phyloP scores from a whole-genome alignment of 2,797 vertebrate species.

The Vipera ursinii region DNA sequence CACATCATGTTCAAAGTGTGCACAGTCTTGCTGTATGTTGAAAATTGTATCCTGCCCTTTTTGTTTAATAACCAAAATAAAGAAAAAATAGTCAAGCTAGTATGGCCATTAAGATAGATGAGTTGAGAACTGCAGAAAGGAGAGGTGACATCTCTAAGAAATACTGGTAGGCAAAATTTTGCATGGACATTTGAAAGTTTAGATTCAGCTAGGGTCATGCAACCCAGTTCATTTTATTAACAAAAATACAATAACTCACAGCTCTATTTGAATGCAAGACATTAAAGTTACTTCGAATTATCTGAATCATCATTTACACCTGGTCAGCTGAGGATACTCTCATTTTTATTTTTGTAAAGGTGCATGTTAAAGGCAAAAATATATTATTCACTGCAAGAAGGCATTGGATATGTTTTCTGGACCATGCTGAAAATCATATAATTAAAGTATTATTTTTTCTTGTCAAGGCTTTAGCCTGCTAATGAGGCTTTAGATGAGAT shows the following conservation, averaged over 20 bases:
- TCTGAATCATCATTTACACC: not conserved
- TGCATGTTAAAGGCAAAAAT: not conserved
- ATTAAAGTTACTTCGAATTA: not conserved
- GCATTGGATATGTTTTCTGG: not conserved
- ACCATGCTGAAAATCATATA: not conserved
- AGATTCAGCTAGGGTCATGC: not conserved
- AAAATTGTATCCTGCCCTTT: not conserved
- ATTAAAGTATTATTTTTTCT: constrained; percentile 7
- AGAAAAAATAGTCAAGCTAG: not conserved
- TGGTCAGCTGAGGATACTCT: not conserved
- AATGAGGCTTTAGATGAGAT: not conserved
- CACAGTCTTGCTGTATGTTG: not conserved
- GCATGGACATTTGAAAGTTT: not conserved
- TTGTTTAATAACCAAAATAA: no score
- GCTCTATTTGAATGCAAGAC: not conserved
- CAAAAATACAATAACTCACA: not conserved
- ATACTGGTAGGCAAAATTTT: not conserved
- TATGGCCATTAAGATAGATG: not conserved
- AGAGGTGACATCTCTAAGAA: not conserved
- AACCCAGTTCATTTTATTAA: not conserved
- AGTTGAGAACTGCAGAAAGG: not conserved
- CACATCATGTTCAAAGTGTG: not conserved
- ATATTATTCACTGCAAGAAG: not conserved
- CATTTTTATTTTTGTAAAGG: not conserved
- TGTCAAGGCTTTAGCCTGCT: not conserved